phyloP scores from a whole-genome alignment of 1,140 invertebrate genomes.

The Ridgeia piscesae region DNA sequence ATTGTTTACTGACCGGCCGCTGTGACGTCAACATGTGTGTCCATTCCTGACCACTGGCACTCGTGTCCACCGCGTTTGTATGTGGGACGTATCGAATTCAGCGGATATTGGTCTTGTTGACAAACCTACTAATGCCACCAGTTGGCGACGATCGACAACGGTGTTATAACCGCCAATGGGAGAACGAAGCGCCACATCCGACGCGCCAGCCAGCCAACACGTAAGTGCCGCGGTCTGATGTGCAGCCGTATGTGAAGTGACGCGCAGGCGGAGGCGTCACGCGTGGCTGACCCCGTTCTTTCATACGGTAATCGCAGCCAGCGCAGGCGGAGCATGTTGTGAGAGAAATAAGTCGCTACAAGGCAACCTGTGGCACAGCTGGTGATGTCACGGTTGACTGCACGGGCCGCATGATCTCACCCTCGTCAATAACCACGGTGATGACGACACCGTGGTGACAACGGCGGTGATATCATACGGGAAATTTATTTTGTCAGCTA shows the following conservation, averaged over 20 bases:
- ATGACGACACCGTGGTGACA: neutral
- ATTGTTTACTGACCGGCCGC: neutral
- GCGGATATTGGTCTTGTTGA: neutral
- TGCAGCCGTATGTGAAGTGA: neutral
- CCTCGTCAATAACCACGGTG: neutral
- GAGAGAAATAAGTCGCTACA: slow-evolving; percentile 5
- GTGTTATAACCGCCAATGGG: neutral
- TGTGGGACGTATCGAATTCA: neutral
- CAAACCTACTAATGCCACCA: neutral
- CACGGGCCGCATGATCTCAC: neutral
- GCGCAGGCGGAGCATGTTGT: neutral
- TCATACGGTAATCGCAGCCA: neutral
- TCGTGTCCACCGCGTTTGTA: neutral
- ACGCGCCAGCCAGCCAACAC: neutral
- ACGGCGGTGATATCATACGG: neutral
- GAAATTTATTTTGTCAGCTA: neutral
- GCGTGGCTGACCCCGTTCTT: neutral
- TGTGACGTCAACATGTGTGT: neutral
- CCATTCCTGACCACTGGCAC: neutral
- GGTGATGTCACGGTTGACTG: neutral
- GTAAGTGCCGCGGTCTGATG: neutral
- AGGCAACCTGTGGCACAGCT: neutral
- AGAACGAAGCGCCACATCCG: neutral
- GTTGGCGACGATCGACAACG: neutral
- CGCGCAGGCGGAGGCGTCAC: neutral